Conservation (phyloP, 2,797 vertebrate genomes). For the Cossypha caffra region DNA sequence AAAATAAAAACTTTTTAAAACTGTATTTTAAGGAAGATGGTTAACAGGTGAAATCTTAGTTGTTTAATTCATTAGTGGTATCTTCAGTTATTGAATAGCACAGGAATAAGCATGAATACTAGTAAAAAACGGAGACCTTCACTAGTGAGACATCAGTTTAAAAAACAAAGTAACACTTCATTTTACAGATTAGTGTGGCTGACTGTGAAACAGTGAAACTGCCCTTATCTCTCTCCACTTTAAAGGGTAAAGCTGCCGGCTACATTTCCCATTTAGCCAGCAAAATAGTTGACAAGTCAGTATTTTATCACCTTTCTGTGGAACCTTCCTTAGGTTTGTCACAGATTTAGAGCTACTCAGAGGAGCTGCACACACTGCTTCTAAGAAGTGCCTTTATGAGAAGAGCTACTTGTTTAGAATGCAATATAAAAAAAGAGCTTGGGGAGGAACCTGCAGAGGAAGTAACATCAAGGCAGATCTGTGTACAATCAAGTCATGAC, state of each 20-base stretch:
- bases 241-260: neutral
- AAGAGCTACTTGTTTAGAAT: neutral
- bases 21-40: neutral
- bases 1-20: neutral
- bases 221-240: neutral
- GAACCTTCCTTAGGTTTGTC: constrained; percentile 3
- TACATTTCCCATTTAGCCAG: neutral
- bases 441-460: neutral
- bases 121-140: neutral
- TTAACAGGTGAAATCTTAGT: neutral
- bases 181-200: neutral
- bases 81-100: neutral
- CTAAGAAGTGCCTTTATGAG: neutral
- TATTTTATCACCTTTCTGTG: neutral
- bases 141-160: neutral
- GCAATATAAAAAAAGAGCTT: neutral
- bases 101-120: neutral
- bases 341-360: neutral
- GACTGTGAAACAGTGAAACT: neutral
- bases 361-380: neutral
- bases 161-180: neutral
- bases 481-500: neutral
- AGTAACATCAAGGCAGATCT: neutral
- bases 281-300: neutral
- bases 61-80: neutral